Evolutionary conservation across 2,888 invertebrate species (phyloP).

Genomic region (Tipula helvola): DNA sequence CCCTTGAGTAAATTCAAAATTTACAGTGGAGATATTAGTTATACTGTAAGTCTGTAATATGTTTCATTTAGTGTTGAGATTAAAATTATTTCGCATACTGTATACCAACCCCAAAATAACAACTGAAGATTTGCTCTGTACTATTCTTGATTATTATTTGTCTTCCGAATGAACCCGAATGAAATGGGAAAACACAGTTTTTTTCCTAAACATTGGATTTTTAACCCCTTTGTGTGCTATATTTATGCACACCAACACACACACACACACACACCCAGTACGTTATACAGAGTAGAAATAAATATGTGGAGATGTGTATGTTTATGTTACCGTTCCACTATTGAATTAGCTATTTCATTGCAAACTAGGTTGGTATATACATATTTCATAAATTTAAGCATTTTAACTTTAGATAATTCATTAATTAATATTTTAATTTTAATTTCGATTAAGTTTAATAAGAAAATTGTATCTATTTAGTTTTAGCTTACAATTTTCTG

Average conservation of each 20-base stretch:
- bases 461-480: too few relatives aligned
- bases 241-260: not conserved
- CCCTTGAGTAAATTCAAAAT: not conserved
- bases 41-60: not conserved
- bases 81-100: not conserved
- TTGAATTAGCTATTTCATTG: too few relatives aligned
- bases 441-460: too few relatives aligned
- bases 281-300: too few relatives aligned
- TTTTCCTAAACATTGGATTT: not conserved
- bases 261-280: not conserved
- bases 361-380: too few relatives aligned
- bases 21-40: not conserved
- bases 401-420: too few relatives aligned
- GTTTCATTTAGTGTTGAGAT: not conserved
- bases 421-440: too few relatives aligned
- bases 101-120: not conserved
- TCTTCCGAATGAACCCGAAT: not conserved
- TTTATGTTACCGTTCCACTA: not conserved
- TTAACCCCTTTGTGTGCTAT: not conserved
- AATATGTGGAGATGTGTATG: not conserved
- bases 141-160: not conserved
- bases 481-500: too few relatives aligned
- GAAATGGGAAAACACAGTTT: not conserved
- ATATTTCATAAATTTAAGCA: too few relatives aligned
- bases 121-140: not conserved